A percentile compares a stretch with the other conserved stretches of the same genome.
These are phyloP conservation scores for Cartodere bifasciata DNA, from an alignment of 2,888 invertebrate genomes.

Conservation along the genomic window DNA sequence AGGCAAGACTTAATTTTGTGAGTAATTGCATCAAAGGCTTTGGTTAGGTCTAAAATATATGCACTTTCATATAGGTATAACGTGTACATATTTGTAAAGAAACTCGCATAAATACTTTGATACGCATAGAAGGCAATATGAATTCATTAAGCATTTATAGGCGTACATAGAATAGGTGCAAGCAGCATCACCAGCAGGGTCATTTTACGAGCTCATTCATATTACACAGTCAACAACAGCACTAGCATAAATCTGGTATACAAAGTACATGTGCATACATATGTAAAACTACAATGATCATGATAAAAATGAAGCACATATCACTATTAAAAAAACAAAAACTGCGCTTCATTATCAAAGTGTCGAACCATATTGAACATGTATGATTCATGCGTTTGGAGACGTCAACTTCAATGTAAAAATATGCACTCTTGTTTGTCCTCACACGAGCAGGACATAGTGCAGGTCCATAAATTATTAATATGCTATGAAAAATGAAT, in stretches of 20 bases:
- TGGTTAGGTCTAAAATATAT: too few species aligned
- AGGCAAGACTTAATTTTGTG: too few species aligned
- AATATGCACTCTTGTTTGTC: constrained; percentile 37
- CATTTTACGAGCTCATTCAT: too few species aligned
- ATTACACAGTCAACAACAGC: background rate
- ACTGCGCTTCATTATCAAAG: constrained; percentile 34
- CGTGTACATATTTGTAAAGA: too few species aligned
- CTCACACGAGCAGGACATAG: constrained; percentile 35
- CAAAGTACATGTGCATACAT: constrained; percentile 25
- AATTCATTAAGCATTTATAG: too few species aligned
- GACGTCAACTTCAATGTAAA: constrained; percentile 36
- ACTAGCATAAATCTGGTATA: constrained; percentile 11
- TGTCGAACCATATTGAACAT: constrained; percentile 36
- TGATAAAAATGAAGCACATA: constrained; percentile 30
- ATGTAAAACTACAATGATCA: constrained; percentile 28
- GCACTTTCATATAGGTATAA: too few species aligned
- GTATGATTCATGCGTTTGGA: constrained; percentile 35
- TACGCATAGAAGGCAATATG: too few species aligned
- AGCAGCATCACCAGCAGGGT: too few species aligned
- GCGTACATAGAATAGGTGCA: too few species aligned
- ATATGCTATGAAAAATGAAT: constrained; percentile 36
- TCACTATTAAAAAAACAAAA: constrained; percentile 19
- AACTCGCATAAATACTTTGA: too few species aligned
- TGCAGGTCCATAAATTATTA: constrained; percentile 35
- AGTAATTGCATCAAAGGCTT: too few species aligned